These are phyloP conservation scores for Xestia sexstrigata DNA, from an alignment of 2,888 invertebrate genomes.

Conservation along the genomic window DNA sequence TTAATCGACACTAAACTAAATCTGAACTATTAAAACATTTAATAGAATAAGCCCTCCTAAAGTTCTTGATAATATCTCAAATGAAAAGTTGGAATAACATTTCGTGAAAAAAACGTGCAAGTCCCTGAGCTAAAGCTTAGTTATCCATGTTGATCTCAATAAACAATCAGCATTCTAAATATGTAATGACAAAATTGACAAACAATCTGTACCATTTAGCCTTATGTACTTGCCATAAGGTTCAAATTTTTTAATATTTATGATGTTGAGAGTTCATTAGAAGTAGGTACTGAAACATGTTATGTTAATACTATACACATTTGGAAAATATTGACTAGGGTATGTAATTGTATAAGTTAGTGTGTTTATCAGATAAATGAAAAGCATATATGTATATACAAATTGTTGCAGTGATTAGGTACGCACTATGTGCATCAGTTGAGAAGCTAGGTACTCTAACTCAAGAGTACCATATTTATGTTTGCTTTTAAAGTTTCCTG, in stretches of 20 bases:
- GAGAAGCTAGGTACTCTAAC: constrained; percentile 2
- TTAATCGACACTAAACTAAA: constrained; percentile 16
- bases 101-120: constrained; percentile 7
- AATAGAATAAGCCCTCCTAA: constrained; percentile 17
- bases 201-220: constrained; percentile 12
- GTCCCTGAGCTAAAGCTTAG: constrained; percentile 27
- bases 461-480: not conserved
- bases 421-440: constrained; percentile 48
- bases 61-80: constrained; percentile 11
- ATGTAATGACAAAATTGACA: constrained; percentile 35
- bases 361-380: constrained; percentile 44
- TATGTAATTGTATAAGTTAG: constrained; percentile 30
- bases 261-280: constrained; percentile 58
- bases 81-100: constrained; percentile 17
- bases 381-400: constrained; percentile 4
- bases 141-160: constrained; percentile 61
- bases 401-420: constrained; percentile 27
- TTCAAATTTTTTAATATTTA: constrained; percentile 46
- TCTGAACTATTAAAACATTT: constrained; percentile 8
- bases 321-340: constrained; percentile 19
- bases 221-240: constrained; percentile 17
- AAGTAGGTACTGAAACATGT: constrained; percentile 41
- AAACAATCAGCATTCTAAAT: constrained; percentile 59
- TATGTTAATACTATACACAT: constrained; percentile 28
- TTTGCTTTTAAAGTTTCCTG: not conserved